These are phyloP conservation scores for Caenorhabditis wallacei DNA, from an alignment of 2,888 invertebrate genomes.

Conservation along the genomic window DNA sequence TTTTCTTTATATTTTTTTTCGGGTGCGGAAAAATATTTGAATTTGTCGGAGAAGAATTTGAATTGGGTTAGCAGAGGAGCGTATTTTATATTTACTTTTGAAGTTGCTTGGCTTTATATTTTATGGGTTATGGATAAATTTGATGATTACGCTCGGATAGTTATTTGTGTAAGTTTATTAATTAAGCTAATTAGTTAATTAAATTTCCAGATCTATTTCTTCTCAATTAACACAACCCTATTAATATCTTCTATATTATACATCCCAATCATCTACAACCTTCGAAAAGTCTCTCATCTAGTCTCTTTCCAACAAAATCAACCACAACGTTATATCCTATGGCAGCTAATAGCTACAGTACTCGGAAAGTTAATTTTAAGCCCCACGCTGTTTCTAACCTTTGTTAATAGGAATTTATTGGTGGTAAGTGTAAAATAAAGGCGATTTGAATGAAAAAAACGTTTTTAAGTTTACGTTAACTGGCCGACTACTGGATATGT, in stretches of 20 bases:
- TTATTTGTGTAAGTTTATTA: too few relatives aligned
- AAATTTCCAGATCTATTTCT: neutral
- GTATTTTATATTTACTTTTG: too few relatives aligned
- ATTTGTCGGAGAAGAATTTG: neutral
- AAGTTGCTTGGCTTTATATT: too few relatives aligned
- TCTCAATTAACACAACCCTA: neutral
- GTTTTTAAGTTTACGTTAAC: neutral
- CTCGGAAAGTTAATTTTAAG: neutral
- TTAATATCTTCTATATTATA: neutral
- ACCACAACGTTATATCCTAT: neutral
- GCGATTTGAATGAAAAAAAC: neutral
- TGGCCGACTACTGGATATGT: neutral
- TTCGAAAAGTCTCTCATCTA: neutral
- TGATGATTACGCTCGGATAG: too few relatives aligned
- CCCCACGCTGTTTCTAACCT: neutral
- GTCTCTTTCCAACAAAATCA: neutral
- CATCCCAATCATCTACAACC: neutral
- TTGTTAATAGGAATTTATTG: neutral
- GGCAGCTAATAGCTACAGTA: neutral
- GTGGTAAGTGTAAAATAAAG: neutral
- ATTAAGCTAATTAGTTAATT: too few relatives aligned
- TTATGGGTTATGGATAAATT: too few relatives aligned
- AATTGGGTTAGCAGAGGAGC: too few relatives aligned
- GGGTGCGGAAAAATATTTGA: too few relatives aligned
- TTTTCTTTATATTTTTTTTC: neutral